Evolutionary conservation across 37 sponge, comb jelly and placozoan species (phyloP).

Genomic region (Theonella swinhoei): DNA sequence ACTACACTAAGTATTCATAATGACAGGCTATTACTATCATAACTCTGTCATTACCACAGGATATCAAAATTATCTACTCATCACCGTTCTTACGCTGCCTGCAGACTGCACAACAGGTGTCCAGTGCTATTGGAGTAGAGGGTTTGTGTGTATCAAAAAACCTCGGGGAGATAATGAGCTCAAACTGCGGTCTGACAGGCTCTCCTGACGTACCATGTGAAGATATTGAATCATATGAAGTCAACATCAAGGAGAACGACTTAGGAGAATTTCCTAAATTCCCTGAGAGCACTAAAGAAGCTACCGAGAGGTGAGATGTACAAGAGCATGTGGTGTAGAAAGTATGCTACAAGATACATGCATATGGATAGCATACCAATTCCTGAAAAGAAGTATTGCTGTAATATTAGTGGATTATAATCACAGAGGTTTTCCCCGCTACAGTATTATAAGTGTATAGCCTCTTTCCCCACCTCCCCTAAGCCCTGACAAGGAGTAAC

Average conservation of each 20-base stretch:
- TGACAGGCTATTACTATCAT: neutral
- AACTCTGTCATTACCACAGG: slow-evolving; percentile 12
- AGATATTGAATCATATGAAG: neutral
- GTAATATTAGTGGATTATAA: too few relatives aligned
- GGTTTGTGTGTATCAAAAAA: slow-evolving; percentile 16
- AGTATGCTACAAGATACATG: too few relatives aligned
- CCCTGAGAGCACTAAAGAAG: slow-evolving; percentile 15
- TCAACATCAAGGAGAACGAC: slow-evolving; percentile 1
- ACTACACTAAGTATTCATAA: too few relatives aligned
- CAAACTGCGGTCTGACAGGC: neutral
- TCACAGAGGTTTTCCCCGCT: too few relatives aligned
- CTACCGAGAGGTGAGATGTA: neutral
- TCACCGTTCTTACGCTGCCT: slow-evolving; percentile 56
- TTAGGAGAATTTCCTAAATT: slow-evolving; percentile 14
- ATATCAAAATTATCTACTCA: slow-evolving; percentile 9
- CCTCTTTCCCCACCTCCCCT: too few relatives aligned
- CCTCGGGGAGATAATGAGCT: slow-evolving; percentile 24
- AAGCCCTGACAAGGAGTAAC: too few relatives aligned
- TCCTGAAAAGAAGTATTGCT: too few relatives aligned
- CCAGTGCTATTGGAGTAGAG: neutral
- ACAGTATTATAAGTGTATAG: too few relatives aligned
- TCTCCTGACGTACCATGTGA: slow-evolving; percentile 31
- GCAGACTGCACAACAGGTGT: slow-evolving; percentile 45
- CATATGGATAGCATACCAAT: too few relatives aligned
- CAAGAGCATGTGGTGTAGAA: too few relatives aligned